phyloP scores from a whole-genome alignment of 2,797 vertebrate genomes.

The Leptodactylus fallax region DNA sequence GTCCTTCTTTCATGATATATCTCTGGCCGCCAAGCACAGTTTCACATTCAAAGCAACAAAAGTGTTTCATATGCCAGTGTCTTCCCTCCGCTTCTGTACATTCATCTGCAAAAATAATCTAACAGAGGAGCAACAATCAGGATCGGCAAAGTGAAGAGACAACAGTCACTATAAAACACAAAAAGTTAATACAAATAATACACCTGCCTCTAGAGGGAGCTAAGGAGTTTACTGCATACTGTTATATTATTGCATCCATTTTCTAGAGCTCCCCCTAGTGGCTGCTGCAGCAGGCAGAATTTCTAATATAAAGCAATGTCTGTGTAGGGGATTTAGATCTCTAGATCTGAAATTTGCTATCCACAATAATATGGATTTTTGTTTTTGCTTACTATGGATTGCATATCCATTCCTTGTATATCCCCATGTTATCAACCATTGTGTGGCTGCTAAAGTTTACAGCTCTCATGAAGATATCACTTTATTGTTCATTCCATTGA shows the following conservation, averaged over 20 bases:
- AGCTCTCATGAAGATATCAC: constrained; percentile 20
- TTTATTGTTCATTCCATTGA: not conserved
- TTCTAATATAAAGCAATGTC: not conserved
- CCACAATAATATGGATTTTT: not conserved
- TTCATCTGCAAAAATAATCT: constrained; percentile 98
- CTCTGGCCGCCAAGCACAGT: constrained; percentile 93
- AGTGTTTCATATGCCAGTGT: constrained; percentile 99
- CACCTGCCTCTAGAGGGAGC: too few species aligned
- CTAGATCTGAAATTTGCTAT: too few species aligned
- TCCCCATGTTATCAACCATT: not conserved
- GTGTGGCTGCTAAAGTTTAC: constrained; percentile 24
- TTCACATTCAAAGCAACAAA: constrained; percentile 98
- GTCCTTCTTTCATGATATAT: constrained; percentile 99
- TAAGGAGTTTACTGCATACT: too few species aligned
- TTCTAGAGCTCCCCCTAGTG: not conserved
- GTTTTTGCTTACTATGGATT: not conserved
- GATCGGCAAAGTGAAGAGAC: not conserved
- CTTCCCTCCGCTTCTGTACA: constrained; percentile 97
- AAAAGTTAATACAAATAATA: too few species aligned
- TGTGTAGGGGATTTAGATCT: not conserved
- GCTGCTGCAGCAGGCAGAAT: too few species aligned
- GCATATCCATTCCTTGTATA: not conserved
- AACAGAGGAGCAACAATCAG: constrained; percentile 18
- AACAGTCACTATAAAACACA: not conserved
- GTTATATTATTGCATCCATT: too few species aligned